These are phyloP conservation scores for Drosophila villosipedis DNA, from an alignment of 2,888 invertebrate species.

Conservation along the genomic window DNA sequence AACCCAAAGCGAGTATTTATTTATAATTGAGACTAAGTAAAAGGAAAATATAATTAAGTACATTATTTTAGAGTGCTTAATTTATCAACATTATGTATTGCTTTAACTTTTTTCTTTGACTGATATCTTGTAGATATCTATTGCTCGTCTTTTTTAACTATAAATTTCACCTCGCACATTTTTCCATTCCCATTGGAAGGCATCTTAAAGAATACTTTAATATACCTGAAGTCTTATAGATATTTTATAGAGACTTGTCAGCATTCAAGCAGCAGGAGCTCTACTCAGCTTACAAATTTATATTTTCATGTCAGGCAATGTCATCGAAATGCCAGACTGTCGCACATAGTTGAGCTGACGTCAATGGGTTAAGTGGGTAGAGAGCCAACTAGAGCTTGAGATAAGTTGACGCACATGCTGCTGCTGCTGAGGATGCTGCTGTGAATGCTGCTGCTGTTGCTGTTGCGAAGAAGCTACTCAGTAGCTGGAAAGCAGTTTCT, in stretches of 20 bases:
- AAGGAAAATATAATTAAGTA: not conserved
- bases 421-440: conserved; percentile 4
- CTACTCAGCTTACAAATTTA: conserved; percentile 5
- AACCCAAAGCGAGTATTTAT: conserved; percentile 13
- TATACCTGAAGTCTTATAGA: conserved; percentile 5
- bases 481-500: conserved; percentile 54
- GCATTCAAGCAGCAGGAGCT: conserved; percentile 3
- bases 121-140: not conserved
- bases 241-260: not conserved
- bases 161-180: not conserved
- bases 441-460: conserved; percentile 3
- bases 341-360: conserved; percentile 25
- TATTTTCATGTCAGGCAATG: conserved; percentile 8
- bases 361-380: conserved; percentile 41
- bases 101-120: not conserved
- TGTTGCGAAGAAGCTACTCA: conserved; percentile 47
- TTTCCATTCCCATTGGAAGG: not conserved
- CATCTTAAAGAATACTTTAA: not conserved
- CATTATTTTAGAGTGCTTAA: not conserved
- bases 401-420: conserved; percentile 49
- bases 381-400: conserved; percentile 31
- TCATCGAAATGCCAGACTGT: conserved; percentile 20
- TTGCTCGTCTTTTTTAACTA: not conserved
- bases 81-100: not conserved
- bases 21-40: too few relatives aligned